Percentiles rank a stretch among this genome's conserved stretches.
Conservation (phyloP, 1,140 invertebrate species). For the Tribolium madens region DNA sequence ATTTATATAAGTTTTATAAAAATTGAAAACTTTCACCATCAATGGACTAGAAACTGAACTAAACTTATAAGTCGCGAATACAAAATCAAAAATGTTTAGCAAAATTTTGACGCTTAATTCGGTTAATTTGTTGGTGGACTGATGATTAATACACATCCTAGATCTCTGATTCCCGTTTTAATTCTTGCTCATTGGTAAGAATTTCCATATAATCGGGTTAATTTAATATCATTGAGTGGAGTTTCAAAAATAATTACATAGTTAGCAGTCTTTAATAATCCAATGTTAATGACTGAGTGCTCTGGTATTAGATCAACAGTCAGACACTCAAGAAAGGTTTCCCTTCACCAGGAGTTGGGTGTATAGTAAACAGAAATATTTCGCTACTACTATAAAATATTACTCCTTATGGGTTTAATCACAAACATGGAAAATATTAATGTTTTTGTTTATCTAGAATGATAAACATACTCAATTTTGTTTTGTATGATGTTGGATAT, state of each 20-base stretch:
- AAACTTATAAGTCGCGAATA: not conserved
- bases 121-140: not conserved
- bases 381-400: not conserved
- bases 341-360: not conserved
- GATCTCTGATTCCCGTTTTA: not conserved
- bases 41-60: not conserved
- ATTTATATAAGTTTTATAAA: conserved; percentile 2
- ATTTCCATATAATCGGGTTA: conserved; percentile 18
- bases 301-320: conserved; percentile 21
- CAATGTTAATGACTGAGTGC: not conserved
- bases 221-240: not conserved
- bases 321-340: conserved; percentile 5
- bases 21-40: conserved; percentile 16
- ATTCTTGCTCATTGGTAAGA: conserved; percentile 2
- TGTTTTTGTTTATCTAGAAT: not conserved
- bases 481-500: too few species aligned
- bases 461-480: not conserved
- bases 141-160: conserved; percentile 5
- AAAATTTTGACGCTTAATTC: not conserved
- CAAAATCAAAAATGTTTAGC: not conserved
- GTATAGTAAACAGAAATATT: not conserved
- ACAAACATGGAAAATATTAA: conserved; percentile 26
- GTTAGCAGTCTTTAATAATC: not conserved
- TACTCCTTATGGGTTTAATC: not conserved
- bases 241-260: conserved; percentile 20